These are phyloP conservation scores for Flabesymbios commensalis DNA, from an alignment of 2,888 invertebrate genomes.

Conservation along the genomic window DNA sequence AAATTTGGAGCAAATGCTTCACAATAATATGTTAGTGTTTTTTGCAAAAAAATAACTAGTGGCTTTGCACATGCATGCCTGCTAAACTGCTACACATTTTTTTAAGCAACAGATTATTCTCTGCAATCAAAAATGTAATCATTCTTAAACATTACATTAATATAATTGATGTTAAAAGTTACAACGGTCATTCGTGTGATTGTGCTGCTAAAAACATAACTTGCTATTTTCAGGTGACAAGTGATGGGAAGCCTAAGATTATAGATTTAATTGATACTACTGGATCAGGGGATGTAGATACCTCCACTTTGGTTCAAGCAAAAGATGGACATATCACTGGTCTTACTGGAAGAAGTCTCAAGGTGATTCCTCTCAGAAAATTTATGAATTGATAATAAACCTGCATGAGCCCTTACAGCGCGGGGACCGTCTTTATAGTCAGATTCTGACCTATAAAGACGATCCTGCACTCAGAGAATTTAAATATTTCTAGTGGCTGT, in stretches of 20 bases:
- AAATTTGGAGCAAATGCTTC: too few relatives aligned
- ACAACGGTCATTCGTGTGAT: too few relatives aligned
- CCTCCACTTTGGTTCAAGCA: slow-evolving; percentile 74
- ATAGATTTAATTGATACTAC: slow-evolving; percentile 94
- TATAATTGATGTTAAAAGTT: not conserved
- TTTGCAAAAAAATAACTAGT: too few relatives aligned
- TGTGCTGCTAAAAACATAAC: not conserved
- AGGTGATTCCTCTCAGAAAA: slow-evolving; percentile 74
- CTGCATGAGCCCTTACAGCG: too few relatives aligned
- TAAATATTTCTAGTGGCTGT: too few relatives aligned
- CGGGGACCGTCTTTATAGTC: too few relatives aligned
- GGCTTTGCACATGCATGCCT: too few relatives aligned
- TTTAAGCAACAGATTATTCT: too few relatives aligned
- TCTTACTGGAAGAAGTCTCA: slow-evolving; percentile 83
- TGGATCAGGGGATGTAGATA: slow-evolving; percentile 96
- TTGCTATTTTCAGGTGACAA: slow-evolving; percentile 78
- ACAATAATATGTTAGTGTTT: too few relatives aligned
- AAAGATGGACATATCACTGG: slow-evolving; percentile 78
- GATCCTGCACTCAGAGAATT: not conserved
- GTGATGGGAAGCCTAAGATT: slow-evolving; percentile 87
- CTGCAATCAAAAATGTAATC: too few relatives aligned
- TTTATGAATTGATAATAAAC: too few relatives aligned
- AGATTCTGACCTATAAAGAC: not conserved
- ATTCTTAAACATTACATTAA: not conserved
- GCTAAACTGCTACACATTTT: too few relatives aligned